A percentile compares a stretch with the other conserved stretches of the same genome.
phyloP scores from a whole-genome alignment of 2,113 vertebrate genomes.

The Laticauda laticaudata region DNA sequence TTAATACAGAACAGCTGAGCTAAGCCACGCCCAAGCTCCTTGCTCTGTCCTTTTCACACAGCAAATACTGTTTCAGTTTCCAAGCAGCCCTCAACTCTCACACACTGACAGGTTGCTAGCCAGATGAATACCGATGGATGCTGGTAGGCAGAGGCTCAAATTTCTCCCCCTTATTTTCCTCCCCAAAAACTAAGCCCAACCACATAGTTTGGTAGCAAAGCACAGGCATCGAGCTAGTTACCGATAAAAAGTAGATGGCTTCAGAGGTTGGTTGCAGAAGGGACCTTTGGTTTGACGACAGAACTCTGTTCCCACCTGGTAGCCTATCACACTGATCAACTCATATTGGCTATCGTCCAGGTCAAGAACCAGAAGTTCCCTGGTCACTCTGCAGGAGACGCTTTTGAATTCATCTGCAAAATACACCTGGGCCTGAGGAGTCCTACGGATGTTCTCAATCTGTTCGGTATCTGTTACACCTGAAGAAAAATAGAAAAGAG shows the following conservation, averaged over 20 bases:
- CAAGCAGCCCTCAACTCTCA: too few relatives aligned
- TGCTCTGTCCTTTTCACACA: too few relatives aligned
- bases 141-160: too few relatives aligned
- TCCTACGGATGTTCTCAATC: conserved; percentile 14
- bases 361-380: not conserved
- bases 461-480: conserved; percentile 8
- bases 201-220: too few relatives aligned
- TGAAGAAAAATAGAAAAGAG: not conserved
- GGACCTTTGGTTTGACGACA: conserved; percentile 18
- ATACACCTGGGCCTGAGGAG: not conserved
- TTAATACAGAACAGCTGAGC: too few relatives aligned
- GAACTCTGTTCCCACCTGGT: conserved; percentile 8
- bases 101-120: too few relatives aligned
- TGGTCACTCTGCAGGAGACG: conserved; percentile 11
- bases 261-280: conserved; percentile 6
- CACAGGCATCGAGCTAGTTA: not conserved
- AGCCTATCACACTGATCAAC: not conserved
- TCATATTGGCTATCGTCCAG: conserved; percentile 13
- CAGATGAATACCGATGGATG: too few relatives aligned
- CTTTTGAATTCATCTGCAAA: conserved; percentile 6
- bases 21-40: too few relatives aligned
- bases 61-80: too few relatives aligned
- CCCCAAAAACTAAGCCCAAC: too few relatives aligned
- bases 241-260: not conserved
- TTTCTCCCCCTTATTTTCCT: too few relatives aligned